Evolutionary conservation across 1,140 invertebrate species (phyloP).

Genomic region (Octopus sinensis): DNA sequence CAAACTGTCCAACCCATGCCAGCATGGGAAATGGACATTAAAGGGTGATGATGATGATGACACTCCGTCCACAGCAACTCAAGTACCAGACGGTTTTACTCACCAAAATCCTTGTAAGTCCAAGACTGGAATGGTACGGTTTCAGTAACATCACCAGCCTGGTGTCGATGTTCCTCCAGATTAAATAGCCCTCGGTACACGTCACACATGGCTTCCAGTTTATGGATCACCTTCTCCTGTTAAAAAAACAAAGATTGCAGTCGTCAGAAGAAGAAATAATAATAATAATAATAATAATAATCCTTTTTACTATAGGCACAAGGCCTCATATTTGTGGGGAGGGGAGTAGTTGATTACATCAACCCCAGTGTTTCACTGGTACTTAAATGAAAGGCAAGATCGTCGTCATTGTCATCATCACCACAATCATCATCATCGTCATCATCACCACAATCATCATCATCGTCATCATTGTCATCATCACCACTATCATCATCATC

Average conservation of each 20-base stretch:
- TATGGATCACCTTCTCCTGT: conserved; percentile 35
- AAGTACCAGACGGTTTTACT: conserved; percentile 5
- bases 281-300: no score
- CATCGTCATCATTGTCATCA: not conserved
- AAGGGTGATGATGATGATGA: conserved; percentile 3
- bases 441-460: no score
- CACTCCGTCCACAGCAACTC: not conserved
- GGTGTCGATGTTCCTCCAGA: conserved; percentile 26
- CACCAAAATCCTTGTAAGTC: conserved; percentile 30
- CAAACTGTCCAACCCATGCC: no score
- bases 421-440: no score
- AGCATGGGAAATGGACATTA: no score
- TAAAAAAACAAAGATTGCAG: conserved; percentile 9
- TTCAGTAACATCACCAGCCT: not conserved
- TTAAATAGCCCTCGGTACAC: conserved; percentile 31
- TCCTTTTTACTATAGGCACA: no score
- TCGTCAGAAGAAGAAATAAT: not conserved
- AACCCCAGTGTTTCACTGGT: no score
- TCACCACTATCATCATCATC: not conserved
- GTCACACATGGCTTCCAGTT: conserved; percentile 23
- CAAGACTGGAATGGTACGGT: conserved; percentile 31
- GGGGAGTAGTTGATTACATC: no score
- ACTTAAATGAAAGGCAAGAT: no score
- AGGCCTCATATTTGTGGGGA: no score
- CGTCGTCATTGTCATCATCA: no score